Percentiles rank a stretch among this genome's conserved stretches.
Evolutionary conservation across 2,888 invertebrate genomes (phyloP).

Genomic region (Linnaemya vulpina): DNA sequence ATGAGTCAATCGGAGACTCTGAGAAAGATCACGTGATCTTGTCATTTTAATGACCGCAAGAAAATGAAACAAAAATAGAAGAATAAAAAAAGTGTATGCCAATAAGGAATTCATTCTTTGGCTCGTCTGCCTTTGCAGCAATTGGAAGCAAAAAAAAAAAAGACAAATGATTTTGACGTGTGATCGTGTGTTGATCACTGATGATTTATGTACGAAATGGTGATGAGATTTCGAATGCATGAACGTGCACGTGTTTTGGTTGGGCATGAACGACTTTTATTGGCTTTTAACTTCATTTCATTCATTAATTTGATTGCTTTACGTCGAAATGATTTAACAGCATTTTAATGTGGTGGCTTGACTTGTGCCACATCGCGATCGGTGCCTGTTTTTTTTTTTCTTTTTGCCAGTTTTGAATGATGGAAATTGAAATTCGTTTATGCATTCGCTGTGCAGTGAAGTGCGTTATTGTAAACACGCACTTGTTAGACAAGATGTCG

Average conservation of each 20-base stretch:
- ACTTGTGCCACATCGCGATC: constrained; percentile 6
- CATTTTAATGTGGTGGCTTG: constrained; percentile 10
- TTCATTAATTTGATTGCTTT: constrained; percentile 38
- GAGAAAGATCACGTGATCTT: no score
- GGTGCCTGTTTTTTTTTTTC: not conserved
- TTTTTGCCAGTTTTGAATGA: constrained; percentile 22
- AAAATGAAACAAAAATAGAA: not conserved
- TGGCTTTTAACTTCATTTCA: constrained; percentile 59
- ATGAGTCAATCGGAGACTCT: no score
- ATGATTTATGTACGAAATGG: constrained; percentile 39
- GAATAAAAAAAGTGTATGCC: not conserved
- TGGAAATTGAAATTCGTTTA: constrained; percentile 51
- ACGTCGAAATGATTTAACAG: constrained; percentile 44
- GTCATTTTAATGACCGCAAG: not conserved
- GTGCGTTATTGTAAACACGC: constrained; percentile 31
- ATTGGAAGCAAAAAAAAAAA: constrained; percentile 15
- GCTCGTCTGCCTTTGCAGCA: not conserved
- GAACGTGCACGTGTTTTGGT: constrained; percentile 67
- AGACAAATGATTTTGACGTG: constrained; percentile 27
- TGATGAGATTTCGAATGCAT: constrained; percentile 57
- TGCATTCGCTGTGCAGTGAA: constrained; percentile 13
- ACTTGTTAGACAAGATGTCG: constrained; percentile 79
- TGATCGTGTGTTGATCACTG: constrained; percentile 44
- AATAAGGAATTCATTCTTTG: not conserved
- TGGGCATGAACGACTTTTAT: constrained; percentile 73